Evolutionary conservation across 2,113 vertebrate genomes (phyloP).

Genomic region (Rhinoderma darwinii): DNA sequence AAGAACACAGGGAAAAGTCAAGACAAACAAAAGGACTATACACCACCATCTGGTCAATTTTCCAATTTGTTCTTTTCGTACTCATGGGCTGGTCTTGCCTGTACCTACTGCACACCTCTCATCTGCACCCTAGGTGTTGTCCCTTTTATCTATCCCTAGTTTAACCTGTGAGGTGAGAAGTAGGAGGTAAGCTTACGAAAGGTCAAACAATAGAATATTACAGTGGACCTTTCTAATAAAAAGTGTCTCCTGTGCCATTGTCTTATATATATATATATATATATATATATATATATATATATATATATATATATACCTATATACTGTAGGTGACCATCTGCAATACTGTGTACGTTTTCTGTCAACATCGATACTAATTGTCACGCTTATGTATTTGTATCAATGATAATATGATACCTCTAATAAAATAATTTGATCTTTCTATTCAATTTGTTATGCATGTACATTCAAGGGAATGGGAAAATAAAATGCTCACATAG

Average conservation of each 20-base stretch:
- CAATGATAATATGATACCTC: no score
- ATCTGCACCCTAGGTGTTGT: neutral
- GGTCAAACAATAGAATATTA: neutral
- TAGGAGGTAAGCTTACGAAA: neutral
- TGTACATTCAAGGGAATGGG: neutral
- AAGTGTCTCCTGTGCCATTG: neutral
- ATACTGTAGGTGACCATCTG: neutral
- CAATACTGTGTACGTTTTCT: neutral
- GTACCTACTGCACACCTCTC: neutral
- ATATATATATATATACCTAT: no score
- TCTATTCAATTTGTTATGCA: no score
- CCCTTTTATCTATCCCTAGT: neutral
- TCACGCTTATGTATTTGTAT: no score
- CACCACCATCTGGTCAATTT: neutral
- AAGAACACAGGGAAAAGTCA: neutral
- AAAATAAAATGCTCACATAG: neutral
- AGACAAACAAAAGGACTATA: neutral
- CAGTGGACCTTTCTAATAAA: neutral
- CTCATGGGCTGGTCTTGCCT: neutral
- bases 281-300: no score
- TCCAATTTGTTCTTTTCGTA: neutral
- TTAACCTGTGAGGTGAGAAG: neutral
- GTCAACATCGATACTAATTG: no score
- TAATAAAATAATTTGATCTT: no score
- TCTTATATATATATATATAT: no score